These are phyloP conservation scores for Chionomys nivalis DNA, from an alignment of 2,113 vertebrate species.

Conservation along the genomic window DNA sequence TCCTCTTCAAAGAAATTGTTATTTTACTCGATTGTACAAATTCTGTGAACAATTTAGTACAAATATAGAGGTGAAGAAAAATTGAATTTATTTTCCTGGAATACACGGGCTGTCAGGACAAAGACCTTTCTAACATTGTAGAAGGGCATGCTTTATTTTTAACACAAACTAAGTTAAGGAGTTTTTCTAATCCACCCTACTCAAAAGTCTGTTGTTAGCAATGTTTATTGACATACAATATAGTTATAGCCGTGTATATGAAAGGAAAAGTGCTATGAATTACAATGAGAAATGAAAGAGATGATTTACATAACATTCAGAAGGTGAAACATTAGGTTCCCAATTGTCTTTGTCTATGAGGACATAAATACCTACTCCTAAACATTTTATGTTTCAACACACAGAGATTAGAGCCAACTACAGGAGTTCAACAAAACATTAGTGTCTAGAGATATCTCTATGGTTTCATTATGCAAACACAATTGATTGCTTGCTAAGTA, in stretches of 20 bases:
- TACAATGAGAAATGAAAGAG: neutral
- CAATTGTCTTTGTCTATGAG: too few relatives aligned
- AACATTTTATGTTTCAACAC: neutral
- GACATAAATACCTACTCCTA: neutral
- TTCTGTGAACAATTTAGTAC: slow-evolving; percentile 28
- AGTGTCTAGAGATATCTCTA: neutral
- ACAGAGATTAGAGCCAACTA: neutral
- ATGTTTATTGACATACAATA: neutral
- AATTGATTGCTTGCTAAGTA: neutral
- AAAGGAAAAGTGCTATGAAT: neutral
- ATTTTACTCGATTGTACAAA: slow-evolving; percentile 29
- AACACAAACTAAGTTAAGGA: neutral
- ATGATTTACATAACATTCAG: too few relatives aligned
- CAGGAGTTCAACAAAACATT: neutral
- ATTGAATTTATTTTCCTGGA: slow-evolving; percentile 18
- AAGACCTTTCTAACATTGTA: neutral
- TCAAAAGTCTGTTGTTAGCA: neutral
- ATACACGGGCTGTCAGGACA: neutral
- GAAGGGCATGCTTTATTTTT: neutral
- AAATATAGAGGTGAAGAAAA: neutral
- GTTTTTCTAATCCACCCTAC: neutral
- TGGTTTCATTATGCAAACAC: neutral
- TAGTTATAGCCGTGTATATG: neutral
- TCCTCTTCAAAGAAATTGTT: neutral
- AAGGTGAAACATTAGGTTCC: neutral